Conservation (phyloP, 2,113 vertebrate genomes). For the Myanophis thanlyinensis region DNA sequence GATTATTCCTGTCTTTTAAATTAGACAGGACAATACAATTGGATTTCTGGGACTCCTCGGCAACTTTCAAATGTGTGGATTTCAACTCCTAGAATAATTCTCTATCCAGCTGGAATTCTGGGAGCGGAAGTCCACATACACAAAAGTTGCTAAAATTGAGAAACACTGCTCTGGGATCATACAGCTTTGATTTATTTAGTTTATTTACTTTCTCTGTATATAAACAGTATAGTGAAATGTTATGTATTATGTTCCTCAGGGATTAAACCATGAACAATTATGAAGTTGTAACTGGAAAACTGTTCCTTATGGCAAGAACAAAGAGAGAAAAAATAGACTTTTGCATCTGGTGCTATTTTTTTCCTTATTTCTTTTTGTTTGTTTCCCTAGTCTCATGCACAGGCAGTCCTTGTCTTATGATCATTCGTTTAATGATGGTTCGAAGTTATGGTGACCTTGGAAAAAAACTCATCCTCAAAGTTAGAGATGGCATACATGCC, state of each 20-base stretch:
- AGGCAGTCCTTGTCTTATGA: too few relatives aligned
- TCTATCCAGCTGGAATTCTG: too few relatives aligned
- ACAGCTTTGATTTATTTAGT: neutral
- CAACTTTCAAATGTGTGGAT: neutral
- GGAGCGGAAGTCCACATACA: too few relatives aligned
- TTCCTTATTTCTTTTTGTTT: neutral
- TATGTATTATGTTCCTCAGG: neutral
- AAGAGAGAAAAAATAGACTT: neutral
- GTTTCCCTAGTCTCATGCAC: neutral
- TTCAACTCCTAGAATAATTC: too few relatives aligned
- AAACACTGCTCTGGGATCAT: too few relatives aligned
- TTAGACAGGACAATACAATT: constrained; percentile 52
- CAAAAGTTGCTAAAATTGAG: too few relatives aligned
- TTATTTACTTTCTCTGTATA: neutral
- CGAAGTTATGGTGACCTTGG: too few relatives aligned
- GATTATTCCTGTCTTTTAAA: constrained; percentile 57
- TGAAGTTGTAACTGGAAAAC: neutral
- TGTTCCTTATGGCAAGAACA: neutral
- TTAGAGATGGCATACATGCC: too few relatives aligned
- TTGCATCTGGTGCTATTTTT: neutral
- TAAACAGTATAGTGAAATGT: neutral
- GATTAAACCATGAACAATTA: neutral
- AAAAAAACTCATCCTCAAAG: too few relatives aligned
- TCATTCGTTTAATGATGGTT: too few relatives aligned
- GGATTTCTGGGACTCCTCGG: neutral